phyloP scores from a whole-genome alignment of 2,797 vertebrate species.

The Centroberyx gerrardi region DNA sequence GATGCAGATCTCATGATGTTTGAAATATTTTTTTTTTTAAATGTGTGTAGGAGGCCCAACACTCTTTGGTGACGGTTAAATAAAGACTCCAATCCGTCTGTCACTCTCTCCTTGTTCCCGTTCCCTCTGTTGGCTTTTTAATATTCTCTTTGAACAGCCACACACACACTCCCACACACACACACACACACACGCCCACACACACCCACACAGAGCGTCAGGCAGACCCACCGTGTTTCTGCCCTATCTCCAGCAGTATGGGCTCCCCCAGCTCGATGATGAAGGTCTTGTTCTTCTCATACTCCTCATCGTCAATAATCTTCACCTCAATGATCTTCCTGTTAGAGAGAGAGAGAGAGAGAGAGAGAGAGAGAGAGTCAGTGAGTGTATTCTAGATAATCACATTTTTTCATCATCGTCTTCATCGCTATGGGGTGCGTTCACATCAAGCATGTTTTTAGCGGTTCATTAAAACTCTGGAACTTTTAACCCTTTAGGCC shows the following conservation, averaged over 20 bases:
- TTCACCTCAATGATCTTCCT: constrained; percentile 91
- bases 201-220: neutral
- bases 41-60: constrained; percentile 8
- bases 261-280: constrained; percentile 88
- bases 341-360: constrained; percentile 39
- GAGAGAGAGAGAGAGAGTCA: neutral
- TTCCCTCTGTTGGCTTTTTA: neutral
- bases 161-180: neutral
- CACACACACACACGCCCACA: neutral
- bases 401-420: constrained; percentile 5
- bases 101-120: constrained; percentile 5
- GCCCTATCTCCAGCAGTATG: constrained; percentile 86
- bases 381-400: constrained; percentile 3
- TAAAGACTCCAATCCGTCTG: constrained; percentile 30
- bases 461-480: constrained; percentile 6
- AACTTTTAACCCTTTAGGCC: neutral
- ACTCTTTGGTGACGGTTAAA: constrained; percentile 14
- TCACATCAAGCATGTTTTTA: neutral
- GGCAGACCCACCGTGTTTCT: constrained; percentile 81
- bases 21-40: neutral
- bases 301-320: constrained; percentile 92
- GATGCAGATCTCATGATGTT: constrained; percentile 32
- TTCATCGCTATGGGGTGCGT: constrained; percentile 2
- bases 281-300: constrained; percentile 92
- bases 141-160: constrained; percentile 7